Evolutionary conservation across 92 coral and sea anemone species (phyloP), one percentile per base, ranked within the genome.

Genomic region (Umimayanthus chanpuru): DNA sequence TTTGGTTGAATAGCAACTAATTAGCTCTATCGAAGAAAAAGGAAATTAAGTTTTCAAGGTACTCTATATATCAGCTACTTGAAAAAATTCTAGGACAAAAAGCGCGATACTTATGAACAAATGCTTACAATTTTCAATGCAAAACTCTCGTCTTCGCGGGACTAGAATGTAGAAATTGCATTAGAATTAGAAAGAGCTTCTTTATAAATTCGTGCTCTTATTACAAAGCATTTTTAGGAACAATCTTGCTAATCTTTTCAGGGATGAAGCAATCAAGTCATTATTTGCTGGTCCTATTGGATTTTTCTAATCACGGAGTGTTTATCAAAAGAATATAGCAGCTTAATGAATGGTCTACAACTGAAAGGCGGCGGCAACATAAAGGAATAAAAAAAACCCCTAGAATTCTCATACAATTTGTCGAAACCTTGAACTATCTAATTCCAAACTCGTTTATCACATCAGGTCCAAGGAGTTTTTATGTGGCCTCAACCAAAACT

Each of bases 251-350:
- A 82, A 82, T 81, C 78, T 88, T 65, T 87, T 61, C 29, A 65
- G 39, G 5, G 77, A 88, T 68, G 89, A 88, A 67, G 89, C 86
- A 88, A 88, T 88, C 90, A 91, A 85, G 71, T 88, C 79, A 80
- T 79, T 79, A 56, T 29, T 68, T 41, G 29, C 55, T 50, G 43
- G 44, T 85, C 74, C 79, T 74, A 56, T 81, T 70, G 76, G 86
- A 70, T 89, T 85, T 58, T 66, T 73, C 76, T 76, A 89, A 91
- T 89, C 88, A 91, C 87, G 56, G 77, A 74, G 67, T 80, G 67
- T 90, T 81, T 86, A 89, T 89, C 85, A 81, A 88, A 89, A 79
- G 90, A 89, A 74, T 82, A 82, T 85, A 39, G 68, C 55, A 76
- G 64, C 47, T 81, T 56, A 81, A 73, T 80, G 90, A 56, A 49